Conservation (phyloP, 2,797 vertebrate genomes). For the Agapornis canus region DNA sequence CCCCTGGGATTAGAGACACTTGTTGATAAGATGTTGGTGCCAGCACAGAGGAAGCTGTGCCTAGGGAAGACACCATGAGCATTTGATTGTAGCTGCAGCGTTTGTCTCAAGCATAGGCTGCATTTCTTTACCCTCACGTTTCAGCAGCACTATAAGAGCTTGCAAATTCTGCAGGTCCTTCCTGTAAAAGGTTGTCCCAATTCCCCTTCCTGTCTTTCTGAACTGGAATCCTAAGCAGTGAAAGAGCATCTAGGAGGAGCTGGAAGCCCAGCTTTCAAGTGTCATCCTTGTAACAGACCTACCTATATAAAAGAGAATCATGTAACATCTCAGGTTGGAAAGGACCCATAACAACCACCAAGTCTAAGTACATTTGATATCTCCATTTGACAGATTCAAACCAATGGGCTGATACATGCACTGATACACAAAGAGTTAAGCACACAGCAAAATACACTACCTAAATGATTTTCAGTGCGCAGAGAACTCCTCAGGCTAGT, state of each 20-base stretch:
- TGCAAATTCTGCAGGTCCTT: not conserved
- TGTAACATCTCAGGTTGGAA: not conserved
- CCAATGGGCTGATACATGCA: not conserved
- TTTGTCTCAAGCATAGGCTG: not conserved
- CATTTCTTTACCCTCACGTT: not conserved
- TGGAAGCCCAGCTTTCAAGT: not conserved
- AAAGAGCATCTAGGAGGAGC: not conserved
- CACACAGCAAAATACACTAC: not conserved
- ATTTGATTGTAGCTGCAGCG: not conserved
- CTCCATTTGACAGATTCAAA: not conserved
- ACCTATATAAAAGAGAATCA: not conserved
- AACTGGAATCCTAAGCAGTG: not conserved
- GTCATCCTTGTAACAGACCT: not conserved
- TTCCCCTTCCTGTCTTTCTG: not conserved
- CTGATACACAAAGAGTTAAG: not conserved
- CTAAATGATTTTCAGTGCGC: not conserved
- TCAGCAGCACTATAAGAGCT: not conserved
- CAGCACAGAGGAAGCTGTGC: not conserved
- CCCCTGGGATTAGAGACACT: not conserved
- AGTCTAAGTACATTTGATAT: not conserved
- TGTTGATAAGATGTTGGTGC: not conserved
- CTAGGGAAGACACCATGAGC: not conserved
- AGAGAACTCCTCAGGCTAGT: not conserved
- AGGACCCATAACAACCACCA: not conserved
- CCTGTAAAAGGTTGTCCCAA: not conserved